phyloP scores from a whole-genome alignment of 2,888 invertebrate genomes.

The Spodoptera exigua region DNA sequence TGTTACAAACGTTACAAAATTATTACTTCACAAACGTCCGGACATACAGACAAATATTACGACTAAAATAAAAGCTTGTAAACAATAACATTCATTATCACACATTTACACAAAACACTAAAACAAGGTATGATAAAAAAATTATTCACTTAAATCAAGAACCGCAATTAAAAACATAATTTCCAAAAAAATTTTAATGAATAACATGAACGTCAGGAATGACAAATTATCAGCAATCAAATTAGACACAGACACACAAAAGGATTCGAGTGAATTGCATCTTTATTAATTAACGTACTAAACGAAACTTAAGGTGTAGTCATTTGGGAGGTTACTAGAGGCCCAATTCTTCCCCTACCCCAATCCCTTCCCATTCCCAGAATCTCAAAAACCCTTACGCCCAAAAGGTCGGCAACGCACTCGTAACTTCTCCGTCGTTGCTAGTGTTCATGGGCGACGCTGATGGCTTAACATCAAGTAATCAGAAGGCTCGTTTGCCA shows the following conservation, averaged over 20 bases:
- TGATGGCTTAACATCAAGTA: too few relatives aligned
- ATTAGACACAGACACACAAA: conserved; percentile 41
- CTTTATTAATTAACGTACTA: conserved; percentile 37
- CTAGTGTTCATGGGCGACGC: too few relatives aligned
- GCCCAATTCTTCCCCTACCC: too few relatives aligned
- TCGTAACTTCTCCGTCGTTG: too few relatives aligned
- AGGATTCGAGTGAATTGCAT: conserved; percentile 28
- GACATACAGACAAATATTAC: too few relatives aligned
- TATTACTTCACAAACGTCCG: too few relatives aligned
- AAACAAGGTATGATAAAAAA: background rate
- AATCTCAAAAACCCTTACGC: too few relatives aligned
- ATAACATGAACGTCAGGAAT: conserved; percentile 42
- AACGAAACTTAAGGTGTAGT: conserved; percentile 8
- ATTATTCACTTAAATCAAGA: conserved; percentile 2
- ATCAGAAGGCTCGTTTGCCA: too few relatives aligned
- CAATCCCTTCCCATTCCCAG: too few relatives aligned
- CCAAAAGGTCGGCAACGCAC: too few relatives aligned
- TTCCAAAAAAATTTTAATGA: conserved; percentile 5
- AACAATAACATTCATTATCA: background rate
- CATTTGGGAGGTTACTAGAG: background rate
- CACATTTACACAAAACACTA: background rate
- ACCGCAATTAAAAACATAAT: conserved; percentile 34
- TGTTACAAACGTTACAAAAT: too few relatives aligned
- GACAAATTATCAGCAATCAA: conserved; percentile 50
- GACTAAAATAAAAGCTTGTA: too few relatives aligned